Evolutionary conservation across 2,797 vertebrate species (phyloP), one percentile per base, ranked within the genome.

Genomic region (Triplophysa bombifrons): DNA sequence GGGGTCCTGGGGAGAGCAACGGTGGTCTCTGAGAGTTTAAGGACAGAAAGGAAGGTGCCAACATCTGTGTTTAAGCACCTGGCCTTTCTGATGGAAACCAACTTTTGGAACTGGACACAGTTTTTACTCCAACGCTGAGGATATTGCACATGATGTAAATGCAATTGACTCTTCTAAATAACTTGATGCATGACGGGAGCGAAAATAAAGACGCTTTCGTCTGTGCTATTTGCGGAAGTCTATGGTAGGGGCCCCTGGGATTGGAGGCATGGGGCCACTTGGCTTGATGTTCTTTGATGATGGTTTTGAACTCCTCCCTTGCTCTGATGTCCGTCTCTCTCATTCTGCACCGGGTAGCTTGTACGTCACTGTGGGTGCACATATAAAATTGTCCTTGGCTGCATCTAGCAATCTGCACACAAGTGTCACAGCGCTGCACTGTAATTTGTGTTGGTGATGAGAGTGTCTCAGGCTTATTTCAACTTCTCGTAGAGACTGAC

Each of bases 291-390:
- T 69, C 78, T 81, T 78, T 83, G 82, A 86, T 85, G 76, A 69
- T 82, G 73, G 77, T 84, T 84, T 85, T 76, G 80, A 56, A 79
- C 80, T 78, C 84, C 84, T 84, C 80, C 85, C 79, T 84, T 41
- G 66, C 72, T 65, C 70, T 74, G 56, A 41, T 76, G 68, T 73
- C 77, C 51, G 55, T 74, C 82, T 75, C 81, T 73, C 63, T 85
- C 82, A 81, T 82, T 79, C 76, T 78, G 81, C 69, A 69, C n/a
- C 1, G 65, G 72, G 67, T 64, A 69, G 72, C 65, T 56, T 80
- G 63, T 72, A 83, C 82, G 84, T 84, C 82, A 84, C 81, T 70
- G 75, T 55, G 72, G 73, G 72, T 71, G 71, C 70, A 68, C 66
- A 80, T 86, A 84, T 84, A 85, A 80, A 85, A 76, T 30, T 38